A percentile compares a stretch with the other conserved stretches of the same genome.
phyloP scores from a whole-genome alignment of 2,113 vertebrate species.

The Morone saxatilis region DNA sequence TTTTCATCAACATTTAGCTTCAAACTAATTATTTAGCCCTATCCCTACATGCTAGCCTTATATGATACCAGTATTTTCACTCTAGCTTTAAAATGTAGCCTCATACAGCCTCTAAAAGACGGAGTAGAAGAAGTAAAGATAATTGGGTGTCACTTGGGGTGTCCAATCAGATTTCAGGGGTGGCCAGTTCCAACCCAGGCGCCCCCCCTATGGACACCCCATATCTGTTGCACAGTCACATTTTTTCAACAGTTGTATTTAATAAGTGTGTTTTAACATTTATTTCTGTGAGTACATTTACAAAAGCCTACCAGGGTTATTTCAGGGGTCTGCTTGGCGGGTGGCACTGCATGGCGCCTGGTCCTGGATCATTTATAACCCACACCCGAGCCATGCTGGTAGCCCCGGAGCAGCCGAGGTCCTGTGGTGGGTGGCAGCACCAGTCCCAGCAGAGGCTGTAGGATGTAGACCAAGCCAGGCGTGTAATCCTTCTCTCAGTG shows the following conservation, averaged over 20 bases:
- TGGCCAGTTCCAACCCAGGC: no score
- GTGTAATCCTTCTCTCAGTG: conserved; percentile 73
- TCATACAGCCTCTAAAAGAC: no score
- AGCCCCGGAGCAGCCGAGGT: conserved; percentile 51
- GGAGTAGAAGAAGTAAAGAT: no score
- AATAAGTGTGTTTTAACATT: not conserved
- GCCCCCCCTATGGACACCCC: no score
- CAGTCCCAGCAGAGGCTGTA: conserved; percentile 55
- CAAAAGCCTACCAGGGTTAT: not conserved
- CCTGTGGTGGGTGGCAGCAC: conserved; percentile 76
- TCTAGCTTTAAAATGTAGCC: no score
- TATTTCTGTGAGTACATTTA: not conserved
- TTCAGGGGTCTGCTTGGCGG: conserved; percentile 29
- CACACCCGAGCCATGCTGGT: conserved; percentile 82
- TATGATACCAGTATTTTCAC: no score
- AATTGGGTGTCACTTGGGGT: no score
- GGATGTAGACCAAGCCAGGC: conserved; percentile 74
- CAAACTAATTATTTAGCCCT: no score
- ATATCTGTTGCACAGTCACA: no score
- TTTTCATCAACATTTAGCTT: no score
- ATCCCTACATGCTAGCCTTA: no score
- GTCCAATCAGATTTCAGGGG: no score
- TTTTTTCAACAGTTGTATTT: not conserved
- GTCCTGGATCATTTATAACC: conserved; percentile 80
- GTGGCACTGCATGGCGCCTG: conserved; percentile 73